phyloP scores from a whole-genome alignment of 2,888 invertebrate genomes.

The Cosmopolites sordidus region DNA sequence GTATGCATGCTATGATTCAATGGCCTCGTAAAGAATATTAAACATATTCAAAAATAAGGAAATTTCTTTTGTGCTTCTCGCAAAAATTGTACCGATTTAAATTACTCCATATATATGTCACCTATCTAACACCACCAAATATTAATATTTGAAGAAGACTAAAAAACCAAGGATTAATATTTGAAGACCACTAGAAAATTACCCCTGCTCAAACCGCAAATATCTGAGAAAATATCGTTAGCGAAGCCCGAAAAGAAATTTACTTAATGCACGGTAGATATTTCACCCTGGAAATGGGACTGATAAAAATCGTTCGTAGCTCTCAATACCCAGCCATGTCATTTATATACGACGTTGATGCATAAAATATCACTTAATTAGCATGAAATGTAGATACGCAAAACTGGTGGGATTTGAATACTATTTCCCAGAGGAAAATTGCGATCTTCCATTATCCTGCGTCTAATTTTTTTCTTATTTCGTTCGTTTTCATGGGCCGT shows the following conservation, averaged over 20 bases:
- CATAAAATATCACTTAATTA: conserved; percentile 11
- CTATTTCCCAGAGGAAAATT: conserved; percentile 2
- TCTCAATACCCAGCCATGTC: background rate
- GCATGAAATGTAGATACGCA: conserved; percentile 6
- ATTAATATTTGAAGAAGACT: no score
- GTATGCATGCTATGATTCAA: no score
- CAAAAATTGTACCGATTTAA: no score
- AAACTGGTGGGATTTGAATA: conserved; percentile 7
- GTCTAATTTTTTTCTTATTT: background rate
- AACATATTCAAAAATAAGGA: no score
- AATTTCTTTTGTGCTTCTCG: no score
- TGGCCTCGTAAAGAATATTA: no score
- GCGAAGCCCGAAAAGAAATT: background rate
- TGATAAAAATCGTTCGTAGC: conserved; percentile 1
- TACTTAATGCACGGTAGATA: background rate
- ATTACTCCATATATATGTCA: no score
- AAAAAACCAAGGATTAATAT: no score
- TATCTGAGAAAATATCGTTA: background rate
- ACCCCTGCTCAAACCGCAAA: no score
- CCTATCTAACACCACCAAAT: no score
- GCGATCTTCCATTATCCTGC: background rate
- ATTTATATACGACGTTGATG: conserved; percentile 4
- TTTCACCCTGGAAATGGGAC: background rate
- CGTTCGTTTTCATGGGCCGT: background rate
- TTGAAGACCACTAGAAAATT: no score